A percentile compares a stretch with the other conserved stretches of the same genome.
phyloP scores from a whole-genome alignment of 2,888 invertebrate genomes.

The Taenaris catops region DNA sequence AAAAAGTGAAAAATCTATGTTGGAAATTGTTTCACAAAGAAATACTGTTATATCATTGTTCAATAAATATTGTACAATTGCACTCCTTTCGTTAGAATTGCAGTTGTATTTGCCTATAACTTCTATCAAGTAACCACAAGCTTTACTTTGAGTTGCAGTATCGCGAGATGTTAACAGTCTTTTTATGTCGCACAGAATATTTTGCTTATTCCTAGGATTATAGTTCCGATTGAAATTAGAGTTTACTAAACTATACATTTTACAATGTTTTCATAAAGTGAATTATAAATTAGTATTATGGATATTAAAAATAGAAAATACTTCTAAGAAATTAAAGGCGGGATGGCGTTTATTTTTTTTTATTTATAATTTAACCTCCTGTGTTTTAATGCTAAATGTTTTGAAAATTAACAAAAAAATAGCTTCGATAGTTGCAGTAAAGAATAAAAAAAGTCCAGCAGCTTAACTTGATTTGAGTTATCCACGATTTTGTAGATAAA shows the following conservation, averaged over 20 bases:
- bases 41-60: constrained; percentile 66
- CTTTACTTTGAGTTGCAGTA: constrained; percentile 55
- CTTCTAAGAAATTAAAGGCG: no score
- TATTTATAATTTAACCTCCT: no score
- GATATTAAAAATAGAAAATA: no score
- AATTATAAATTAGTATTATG: no score
- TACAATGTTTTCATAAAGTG: constrained; percentile 8
- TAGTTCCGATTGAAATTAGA: constrained; percentile 57
- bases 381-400: no score
- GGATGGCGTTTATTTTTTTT: no score
- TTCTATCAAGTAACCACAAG: constrained; percentile 60
- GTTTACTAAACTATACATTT: constrained; percentile 57
- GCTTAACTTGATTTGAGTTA: no score
- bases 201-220: constrained; percentile 57
- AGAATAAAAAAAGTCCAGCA: no score
- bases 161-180: constrained; percentile 60
- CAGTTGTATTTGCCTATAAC: constrained; percentile 49
- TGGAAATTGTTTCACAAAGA: constrained; percentile 65
- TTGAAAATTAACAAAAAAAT: no score
- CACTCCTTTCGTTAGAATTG: constrained; percentile 44
- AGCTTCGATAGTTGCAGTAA: no score
- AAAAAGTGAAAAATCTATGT: constrained; percentile 60
- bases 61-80: constrained; percentile 55
- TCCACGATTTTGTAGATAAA: no score
- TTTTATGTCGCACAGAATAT: constrained; percentile 63